phyloP scores from a whole-genome alignment of 2,113 vertebrate species.

The Passer montanus region DNA sequence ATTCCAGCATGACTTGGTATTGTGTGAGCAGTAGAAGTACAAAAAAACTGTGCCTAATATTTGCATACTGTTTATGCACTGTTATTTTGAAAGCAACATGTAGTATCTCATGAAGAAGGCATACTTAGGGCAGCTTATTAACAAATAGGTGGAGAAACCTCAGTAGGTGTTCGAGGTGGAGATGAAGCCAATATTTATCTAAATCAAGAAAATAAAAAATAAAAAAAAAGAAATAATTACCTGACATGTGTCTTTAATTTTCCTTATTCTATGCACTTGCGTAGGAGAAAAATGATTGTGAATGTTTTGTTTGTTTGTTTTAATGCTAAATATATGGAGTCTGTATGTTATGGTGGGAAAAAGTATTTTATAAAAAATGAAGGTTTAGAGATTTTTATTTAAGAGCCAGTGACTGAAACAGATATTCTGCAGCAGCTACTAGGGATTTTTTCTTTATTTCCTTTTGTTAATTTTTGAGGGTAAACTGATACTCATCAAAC shows the following conservation, averaged over 20 bases:
- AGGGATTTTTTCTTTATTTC: neutral
- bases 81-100: neutral
- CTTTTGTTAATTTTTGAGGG: constrained; percentile 12
- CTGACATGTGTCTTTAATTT: neutral
- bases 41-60: neutral
- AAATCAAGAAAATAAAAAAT: neutral
- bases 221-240: neutral
- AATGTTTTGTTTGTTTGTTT: neutral
- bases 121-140: neutral
- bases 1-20: neutral
- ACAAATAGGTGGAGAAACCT: neutral
- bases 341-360: neutral
- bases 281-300: neutral
- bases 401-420: neutral
- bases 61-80: neutral
- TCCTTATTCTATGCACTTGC: neutral
- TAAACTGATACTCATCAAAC: neutral
- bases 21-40: neutral
- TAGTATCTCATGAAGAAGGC: neutral
- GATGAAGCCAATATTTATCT: neutral
- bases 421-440: neutral
- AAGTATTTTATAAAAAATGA: neutral
- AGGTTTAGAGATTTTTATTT: neutral
- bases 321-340: neutral
- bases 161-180: neutral